These are phyloP conservation scores for Amphilophus citrinellus DNA, from an alignment of 2,113 vertebrate species.

Conservation along the genomic window DNA sequence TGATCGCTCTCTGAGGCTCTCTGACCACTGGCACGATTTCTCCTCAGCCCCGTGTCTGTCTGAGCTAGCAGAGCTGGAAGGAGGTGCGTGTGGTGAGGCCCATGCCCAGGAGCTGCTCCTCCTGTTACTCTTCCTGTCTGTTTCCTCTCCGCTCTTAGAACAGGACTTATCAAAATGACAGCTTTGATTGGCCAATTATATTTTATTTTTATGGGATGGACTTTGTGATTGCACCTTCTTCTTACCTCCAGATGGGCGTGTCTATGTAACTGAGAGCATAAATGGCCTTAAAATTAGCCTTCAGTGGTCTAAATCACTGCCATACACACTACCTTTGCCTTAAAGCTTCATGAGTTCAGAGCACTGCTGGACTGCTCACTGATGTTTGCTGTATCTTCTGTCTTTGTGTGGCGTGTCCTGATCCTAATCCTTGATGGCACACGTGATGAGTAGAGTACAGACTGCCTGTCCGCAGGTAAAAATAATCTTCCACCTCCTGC, in stretches of 20 bases:
- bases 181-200: fast-evolving
- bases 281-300: not conserved
- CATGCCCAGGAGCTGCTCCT: not conserved
- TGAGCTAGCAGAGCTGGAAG: too few species aligned
- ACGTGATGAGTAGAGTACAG: not conserved
- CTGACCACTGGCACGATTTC: not conserved
- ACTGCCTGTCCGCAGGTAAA: not conserved
- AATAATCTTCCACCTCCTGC: too few species aligned
- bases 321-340: conserved; percentile 23
- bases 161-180: not conserved
- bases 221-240: not conserved
- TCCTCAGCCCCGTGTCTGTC: too few species aligned
- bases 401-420: not conserved
- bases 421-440: conserved; percentile 12
- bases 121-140: not conserved
- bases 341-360: conserved; percentile 19
- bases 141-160: too few species aligned
- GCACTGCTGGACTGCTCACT: conserved; percentile 28
- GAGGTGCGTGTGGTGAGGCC: too few species aligned
- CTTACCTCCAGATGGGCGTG: conserved; percentile 2
- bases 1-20: not conserved
- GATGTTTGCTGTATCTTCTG: not conserved
- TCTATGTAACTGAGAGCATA: conserved; percentile 21
- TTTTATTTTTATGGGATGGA: too few species aligned
- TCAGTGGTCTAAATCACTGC: conserved; percentile 22